Percentiles rank a stretch among this genome's conserved stretches.
Evolutionary conservation across 2,888 invertebrate species (phyloP).

Genomic region (Epirrhoe alternata): DNA sequence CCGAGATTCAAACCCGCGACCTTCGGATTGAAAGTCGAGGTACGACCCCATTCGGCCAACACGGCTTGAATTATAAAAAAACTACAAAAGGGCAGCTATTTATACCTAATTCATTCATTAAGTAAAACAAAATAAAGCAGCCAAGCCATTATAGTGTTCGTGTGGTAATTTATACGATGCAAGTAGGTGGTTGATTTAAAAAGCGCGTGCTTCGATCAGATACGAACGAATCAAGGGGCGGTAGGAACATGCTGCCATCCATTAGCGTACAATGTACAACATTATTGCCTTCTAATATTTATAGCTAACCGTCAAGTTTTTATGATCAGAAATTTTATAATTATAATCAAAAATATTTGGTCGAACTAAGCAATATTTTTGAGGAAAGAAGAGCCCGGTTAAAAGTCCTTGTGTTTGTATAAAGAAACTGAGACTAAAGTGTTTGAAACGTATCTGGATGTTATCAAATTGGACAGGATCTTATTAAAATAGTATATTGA

Average conservation of each 20-base stretch:
- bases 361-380: too few species aligned
- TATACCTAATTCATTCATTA: conserved; percentile 7
- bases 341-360: neutral
- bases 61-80: neutral
- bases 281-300: conserved; percentile 26
- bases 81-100: neutral
- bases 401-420: too few species aligned
- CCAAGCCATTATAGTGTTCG: conserved; percentile 17
- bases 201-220: conserved; percentile 41
- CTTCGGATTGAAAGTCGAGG: too few species aligned
- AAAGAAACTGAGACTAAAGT: too few species aligned
- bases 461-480: too few species aligned
- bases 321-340: neutral
- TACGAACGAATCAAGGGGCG: conserved; percentile 36
- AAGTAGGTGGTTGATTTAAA: conserved; percentile 38
- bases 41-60: too few species aligned
- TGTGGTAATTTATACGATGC: conserved; percentile 33
- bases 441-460: too few species aligned
- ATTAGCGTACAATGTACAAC: conserved; percentile 29
- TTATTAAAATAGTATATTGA: too few species aligned
- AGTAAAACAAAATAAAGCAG: conserved; percentile 17
- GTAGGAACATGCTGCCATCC: conserved; percentile 34
- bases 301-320: conserved; percentile 6
- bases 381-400: too few species aligned
- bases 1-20: too few species aligned